Evolutionary conservation across 2,113 vertebrate genomes (phyloP).

Genomic region (Oncorhynchus gorbuscha): DNA sequence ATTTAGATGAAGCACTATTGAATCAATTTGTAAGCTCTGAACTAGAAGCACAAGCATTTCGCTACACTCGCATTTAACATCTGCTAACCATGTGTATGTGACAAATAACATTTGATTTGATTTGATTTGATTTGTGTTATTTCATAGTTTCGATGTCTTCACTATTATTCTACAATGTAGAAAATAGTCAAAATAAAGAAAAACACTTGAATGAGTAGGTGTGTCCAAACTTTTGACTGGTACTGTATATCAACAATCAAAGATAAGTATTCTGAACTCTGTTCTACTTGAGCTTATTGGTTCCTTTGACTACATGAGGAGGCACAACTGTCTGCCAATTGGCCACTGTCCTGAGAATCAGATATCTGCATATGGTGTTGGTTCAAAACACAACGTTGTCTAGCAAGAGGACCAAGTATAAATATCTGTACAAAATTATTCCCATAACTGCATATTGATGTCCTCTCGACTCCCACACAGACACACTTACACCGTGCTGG

Average conservation of each 20-base stretch:
- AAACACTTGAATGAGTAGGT: too few relatives aligned
- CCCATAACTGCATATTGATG: slow-evolving; percentile 25
- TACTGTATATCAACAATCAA: slow-evolving; percentile 17
- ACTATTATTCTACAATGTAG: too few relatives aligned
- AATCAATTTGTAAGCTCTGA: too few relatives aligned
- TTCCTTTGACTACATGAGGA: slow-evolving; percentile 40
- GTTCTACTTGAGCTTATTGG: slow-evolving; percentile 31
- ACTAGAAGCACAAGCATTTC: too few relatives aligned
- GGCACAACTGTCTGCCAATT: slow-evolving; percentile 12
- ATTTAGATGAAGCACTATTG: too few relatives aligned
- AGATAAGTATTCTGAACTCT: slow-evolving; percentile 21
- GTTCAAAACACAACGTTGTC: background rate
- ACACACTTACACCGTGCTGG: background rate
- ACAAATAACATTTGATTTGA: too few relatives aligned
- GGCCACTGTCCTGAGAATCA: slow-evolving; percentile 57
- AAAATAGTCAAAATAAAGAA: too few relatives aligned
- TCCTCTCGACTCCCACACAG: slow-evolving; percentile 21
- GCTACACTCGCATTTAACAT: too few relatives aligned
- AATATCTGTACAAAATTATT: slow-evolving; percentile 28
- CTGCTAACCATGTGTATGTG: too few relatives aligned
- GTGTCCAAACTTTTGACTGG: too few relatives aligned
- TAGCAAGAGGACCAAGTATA: slow-evolving; percentile 18
- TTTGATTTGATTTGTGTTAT: too few relatives aligned
- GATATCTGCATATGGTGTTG: slow-evolving; percentile 13
- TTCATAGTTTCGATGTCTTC: too few relatives aligned